phyloP scores from a whole-genome alignment of 2,113 vertebrate species.

The Anas platyrhynchos region DNA sequence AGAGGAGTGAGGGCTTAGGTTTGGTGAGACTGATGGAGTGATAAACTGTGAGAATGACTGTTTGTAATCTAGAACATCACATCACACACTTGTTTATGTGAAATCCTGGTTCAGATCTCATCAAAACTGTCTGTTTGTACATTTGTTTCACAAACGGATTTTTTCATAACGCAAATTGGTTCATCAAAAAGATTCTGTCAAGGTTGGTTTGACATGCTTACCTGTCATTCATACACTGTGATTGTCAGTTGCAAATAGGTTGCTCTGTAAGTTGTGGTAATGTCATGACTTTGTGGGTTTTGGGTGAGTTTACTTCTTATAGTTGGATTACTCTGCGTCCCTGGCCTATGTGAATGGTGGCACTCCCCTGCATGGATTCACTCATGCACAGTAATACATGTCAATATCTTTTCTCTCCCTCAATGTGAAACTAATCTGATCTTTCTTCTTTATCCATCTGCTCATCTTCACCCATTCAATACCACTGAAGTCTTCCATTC shows the following conservation, averaged over 20 bases:
- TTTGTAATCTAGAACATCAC: not conserved
- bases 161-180: not conserved
- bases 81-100: fast-evolving
- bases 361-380: not conserved
- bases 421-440: not conserved
- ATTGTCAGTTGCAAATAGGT: not conserved
- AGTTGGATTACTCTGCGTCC: not conserved
- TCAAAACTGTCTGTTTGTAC: not conserved
- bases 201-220: not conserved
- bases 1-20: not conserved
- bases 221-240: not conserved
- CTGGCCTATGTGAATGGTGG: not conserved
- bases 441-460: not conserved
- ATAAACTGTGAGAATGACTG: not conserved
- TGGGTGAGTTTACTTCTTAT: not conserved
- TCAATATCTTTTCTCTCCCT: not conserved
- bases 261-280: not conserved
- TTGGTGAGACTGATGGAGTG: not conserved
- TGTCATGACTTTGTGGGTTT: not conserved
- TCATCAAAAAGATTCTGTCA: not conserved
- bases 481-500: not conserved
- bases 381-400: not conserved
- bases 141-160: not conserved
- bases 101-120: not conserved
- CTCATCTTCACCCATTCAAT: not conserved